phyloP scores from a whole-genome alignment of 2,797 vertebrate genomes.

The Micropoecilia bifurca region DNA sequence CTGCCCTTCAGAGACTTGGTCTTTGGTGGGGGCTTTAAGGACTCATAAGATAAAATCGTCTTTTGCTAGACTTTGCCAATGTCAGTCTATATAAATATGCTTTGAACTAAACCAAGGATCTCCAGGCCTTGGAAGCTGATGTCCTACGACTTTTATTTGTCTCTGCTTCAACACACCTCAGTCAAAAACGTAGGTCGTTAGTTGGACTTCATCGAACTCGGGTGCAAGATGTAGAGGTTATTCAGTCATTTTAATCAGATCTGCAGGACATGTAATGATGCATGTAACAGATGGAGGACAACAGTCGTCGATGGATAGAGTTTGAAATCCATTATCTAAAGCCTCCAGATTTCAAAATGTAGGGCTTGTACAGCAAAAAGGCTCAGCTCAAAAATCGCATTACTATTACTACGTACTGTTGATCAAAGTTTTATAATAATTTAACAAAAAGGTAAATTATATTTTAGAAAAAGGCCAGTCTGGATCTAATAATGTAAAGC shows the following conservation, averaged over 20 bases:
- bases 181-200: background rate
- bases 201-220: background rate
- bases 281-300: background rate
- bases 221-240: background rate
- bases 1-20: background rate
- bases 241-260: background rate
- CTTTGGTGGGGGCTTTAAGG: background rate
- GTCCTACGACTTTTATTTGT: background rate
- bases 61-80: background rate
- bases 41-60: background rate
- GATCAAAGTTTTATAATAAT: background rate
- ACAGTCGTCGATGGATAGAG: background rate
- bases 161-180: background rate
- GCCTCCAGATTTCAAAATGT: background rate
- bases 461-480: background rate
- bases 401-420: background rate
- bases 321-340: background rate
- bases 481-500: background rate
- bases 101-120: background rate
- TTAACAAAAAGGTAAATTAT: background rate
- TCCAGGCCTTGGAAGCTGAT: background rate
- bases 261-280: background rate
- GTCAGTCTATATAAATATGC: background rate
- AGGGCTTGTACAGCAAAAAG: background rate
- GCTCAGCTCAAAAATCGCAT: background rate